These are phyloP conservation scores for Rhadinocentrus ornatus DNA, from an alignment of 2,797 vertebrate genomes.

Conservation along the genomic window DNA sequence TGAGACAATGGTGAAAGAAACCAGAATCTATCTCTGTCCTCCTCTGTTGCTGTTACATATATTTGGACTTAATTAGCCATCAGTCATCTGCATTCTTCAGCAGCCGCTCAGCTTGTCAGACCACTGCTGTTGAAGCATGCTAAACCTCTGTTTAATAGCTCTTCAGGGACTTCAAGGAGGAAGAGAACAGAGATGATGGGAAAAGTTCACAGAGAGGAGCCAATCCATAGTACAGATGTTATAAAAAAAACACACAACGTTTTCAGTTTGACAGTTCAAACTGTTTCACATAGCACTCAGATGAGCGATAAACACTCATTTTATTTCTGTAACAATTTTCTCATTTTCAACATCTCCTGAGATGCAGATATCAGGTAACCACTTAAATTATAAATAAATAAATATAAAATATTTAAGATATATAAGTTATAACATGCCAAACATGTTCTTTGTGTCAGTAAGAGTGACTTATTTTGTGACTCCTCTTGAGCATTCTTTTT, in stretches of 20 bases:
- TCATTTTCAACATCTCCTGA: not conserved
- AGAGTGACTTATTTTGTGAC: too few relatives aligned
- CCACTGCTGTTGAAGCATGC: not conserved
- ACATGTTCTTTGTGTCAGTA: too few relatives aligned
- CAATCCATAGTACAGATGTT: not conserved
- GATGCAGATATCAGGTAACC: too few relatives aligned
- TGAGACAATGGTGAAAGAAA: conserved; percentile 38
- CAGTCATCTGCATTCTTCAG: conserved; percentile 30
- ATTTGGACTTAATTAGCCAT: conserved; percentile 45
- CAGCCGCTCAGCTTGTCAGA: not conserved
- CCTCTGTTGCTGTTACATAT: conserved; percentile 36
- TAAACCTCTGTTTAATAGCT: conserved; percentile 7
- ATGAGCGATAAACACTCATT: too few relatives aligned
- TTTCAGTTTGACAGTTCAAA: conserved; percentile 6
- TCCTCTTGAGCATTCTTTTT: too few relatives aligned
- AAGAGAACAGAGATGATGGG: conserved; percentile 4
- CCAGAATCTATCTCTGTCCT: conserved; percentile 30
- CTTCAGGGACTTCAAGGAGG: conserved; percentile 17
- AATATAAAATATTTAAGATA: too few relatives aligned
- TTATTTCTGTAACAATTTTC: too few relatives aligned
- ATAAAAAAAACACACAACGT: conserved; percentile 2
- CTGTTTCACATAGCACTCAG: not conserved
- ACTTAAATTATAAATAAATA: too few relatives aligned
- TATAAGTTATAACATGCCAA: not conserved
- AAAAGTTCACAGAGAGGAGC: conserved; percentile 15